Percentiles rank a stretch among this genome's conserved stretches.
These are phyloP conservation scores for Xyliphius kryptos DNA, from an alignment of 2,113 vertebrate genomes.

Conservation along the genomic window DNA sequence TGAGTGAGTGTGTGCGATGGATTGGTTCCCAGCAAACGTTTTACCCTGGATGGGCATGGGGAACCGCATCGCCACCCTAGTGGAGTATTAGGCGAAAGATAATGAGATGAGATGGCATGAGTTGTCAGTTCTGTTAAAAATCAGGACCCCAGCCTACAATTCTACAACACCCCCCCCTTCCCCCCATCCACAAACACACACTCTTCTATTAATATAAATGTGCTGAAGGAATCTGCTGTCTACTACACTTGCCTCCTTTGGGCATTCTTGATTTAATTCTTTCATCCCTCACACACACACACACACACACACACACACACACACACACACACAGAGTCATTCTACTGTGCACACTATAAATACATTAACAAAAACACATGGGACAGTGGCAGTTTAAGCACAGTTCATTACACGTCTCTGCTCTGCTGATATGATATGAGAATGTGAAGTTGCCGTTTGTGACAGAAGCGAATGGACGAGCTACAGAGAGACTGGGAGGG, in stretches of 20 bases:
- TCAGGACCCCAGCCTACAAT: no score
- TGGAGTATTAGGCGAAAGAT: no score
- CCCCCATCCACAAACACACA: no score
- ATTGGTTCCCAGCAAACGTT: no score
- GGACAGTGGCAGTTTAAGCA: neutral
- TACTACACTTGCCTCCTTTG: neutral
- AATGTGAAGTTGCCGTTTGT: neutral
- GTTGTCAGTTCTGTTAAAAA: no score
- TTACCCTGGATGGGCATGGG: no score
- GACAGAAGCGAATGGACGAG: neutral
- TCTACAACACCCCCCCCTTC: no score
- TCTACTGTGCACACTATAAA: neutral
- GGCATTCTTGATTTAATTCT: slow-evolving; percentile 6
- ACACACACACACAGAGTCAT: slow-evolving; percentile 3
- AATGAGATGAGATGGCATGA: no score
- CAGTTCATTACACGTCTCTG: neutral
- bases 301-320: slow-evolving; percentile 5
- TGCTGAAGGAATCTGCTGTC: neutral
- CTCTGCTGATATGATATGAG: neutral
- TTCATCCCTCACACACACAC: neutral
- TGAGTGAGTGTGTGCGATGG: no score
- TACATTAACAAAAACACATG: neutral
- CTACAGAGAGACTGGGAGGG: no score
- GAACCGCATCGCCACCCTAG: no score
- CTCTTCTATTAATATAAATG: no score